Percentiles rank a stretch among this genome's conserved stretches.
These are phyloP conservation scores for Caenorhabditis inopinata DNA, from an alignment of 1,140 invertebrate species.

Conservation along the genomic window DNA sequence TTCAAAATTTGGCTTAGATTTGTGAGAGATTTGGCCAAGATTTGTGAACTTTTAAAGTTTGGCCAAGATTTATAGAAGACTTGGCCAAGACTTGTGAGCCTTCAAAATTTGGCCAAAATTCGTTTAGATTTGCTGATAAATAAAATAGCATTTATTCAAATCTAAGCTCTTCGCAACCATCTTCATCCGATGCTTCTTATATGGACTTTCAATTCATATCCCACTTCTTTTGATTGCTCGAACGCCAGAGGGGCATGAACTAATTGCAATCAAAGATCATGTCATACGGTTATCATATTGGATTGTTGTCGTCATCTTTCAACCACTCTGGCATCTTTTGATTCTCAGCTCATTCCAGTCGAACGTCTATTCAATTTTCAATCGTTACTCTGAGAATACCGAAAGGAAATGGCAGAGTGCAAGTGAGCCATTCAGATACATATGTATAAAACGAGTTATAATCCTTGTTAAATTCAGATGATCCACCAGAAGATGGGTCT, in stretches of 20 bases:
- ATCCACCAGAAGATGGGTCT: slow-evolving; percentile 42
- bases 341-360: slow-evolving; percentile 13
- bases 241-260: not conserved
- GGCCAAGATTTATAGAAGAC: too few relatives aligned
- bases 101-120: too few relatives aligned
- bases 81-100: too few relatives aligned
- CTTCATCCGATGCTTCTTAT: slow-evolving; percentile 23
- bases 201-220: slow-evolving; percentile 2
- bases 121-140: too few relatives aligned
- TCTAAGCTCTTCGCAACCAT: slow-evolving; percentile 8
- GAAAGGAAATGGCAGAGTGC: slow-evolving; percentile 51
- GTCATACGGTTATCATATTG: not conserved
- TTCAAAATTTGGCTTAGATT: too few relatives aligned
- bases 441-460: not conserved
- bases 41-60: too few relatives aligned
- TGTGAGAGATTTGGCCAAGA: too few relatives aligned
- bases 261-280: slow-evolving; percentile 7
- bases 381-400: slow-evolving; percentile 46
- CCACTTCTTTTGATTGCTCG: slow-evolving; percentile 29
- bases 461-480: slow-evolving; percentile 5
- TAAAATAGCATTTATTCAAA: too few relatives aligned
- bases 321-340: slow-evolving; percentile 42
- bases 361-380: slow-evolving; percentile 39
- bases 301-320: slow-evolving; percentile 31
- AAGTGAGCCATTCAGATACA: not conserved